Evolutionary conservation across 2,113 vertebrate species (phyloP).

Genomic region (Ameiurus melas): DNA sequence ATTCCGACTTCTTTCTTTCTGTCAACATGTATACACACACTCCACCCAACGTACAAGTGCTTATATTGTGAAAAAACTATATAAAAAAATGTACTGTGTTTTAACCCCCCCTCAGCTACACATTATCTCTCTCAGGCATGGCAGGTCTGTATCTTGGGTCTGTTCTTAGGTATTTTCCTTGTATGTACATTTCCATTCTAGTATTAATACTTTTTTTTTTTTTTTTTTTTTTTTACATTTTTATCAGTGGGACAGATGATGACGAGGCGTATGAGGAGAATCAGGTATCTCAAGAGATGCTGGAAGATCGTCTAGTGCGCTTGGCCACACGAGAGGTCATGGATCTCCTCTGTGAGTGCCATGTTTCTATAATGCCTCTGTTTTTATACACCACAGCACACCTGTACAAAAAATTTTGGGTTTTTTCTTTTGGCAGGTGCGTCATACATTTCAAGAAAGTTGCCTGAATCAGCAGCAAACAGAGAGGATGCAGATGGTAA

Average conservation of each 20-base stretch:
- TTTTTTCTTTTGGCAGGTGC: slow-evolving; percentile 70
- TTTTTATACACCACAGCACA: not conserved
- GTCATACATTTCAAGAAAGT: slow-evolving; percentile 87
- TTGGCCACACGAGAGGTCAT: slow-evolving; percentile 91
- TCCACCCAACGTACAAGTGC: no score
- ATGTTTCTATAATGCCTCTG: not conserved
- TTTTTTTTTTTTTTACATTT: no score
- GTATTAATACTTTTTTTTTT: not conserved
- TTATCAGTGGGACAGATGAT: slow-evolving; percentile 66
- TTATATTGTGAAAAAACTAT: no score
- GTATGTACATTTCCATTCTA: no score
- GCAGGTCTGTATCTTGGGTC: no score
- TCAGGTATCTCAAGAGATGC: slow-evolving; percentile 91
- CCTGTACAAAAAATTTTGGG: not conserved
- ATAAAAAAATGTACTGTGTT: not conserved
- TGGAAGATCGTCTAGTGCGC: slow-evolving; percentile 90
- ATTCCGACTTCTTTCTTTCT: no score
- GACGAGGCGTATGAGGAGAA: slow-evolving; percentile 83
- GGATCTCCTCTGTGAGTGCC: slow-evolving; percentile 89
- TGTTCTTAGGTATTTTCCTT: no score
- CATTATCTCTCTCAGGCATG: no score
- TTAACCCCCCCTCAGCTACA: no score
- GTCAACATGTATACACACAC: no score
- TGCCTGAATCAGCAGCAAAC: slow-evolving; percentile 75
- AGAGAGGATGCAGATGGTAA: slow-evolving; percentile 85